Evolutionary conservation across 2,797 vertebrate genomes (phyloP), one percentile per base, ranked within the genome.

Genomic region (Chromis chromis): DNA sequence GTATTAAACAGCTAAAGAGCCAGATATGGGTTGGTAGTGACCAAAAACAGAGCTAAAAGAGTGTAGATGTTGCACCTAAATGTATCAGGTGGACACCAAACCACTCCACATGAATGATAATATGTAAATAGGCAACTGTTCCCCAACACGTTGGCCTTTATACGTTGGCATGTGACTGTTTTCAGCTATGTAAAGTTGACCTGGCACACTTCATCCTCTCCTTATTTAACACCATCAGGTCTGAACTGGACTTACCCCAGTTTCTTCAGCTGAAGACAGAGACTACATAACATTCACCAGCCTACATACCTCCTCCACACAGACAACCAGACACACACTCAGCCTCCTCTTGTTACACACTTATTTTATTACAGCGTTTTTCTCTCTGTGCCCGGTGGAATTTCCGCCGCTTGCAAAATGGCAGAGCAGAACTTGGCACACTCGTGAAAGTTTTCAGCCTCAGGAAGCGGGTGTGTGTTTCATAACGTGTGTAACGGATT

Each of bases 401-500:
- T 74, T 74, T 49, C 65, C 27, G 4, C 55, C 1, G 21, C 16
- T 69, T 54, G 49, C 57, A 61, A 54, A 59, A 55, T 21, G 11
- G 3, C 53, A 19, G 4, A 53, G 24, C 56, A 54, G 19, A 50
- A 27, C n/a, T 64, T 64, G 46, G 63, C 55, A 49, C 24, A 13
- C 49, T 19, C 10, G 1, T 17, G n/a, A 46, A 6, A 9, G 13
- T 39, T 63, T 59, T 54, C 39, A 46, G 42, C 28, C 9, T 49
- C 31, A 52, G 61, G 65, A 78, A 70, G 31, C n/a, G 9, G 3
- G 40, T 21, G 36, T 21, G 36, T 27, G 63, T 77, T 82, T 78
- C 65, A 53, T 46, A 49, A 69, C 1, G 36, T 49, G 50, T 3
- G 21, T 24, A 52, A 33, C 16, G 40, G 46, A 17, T 31, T 24